These are phyloP conservation scores for Hemicordylus capensis DNA, from an alignment of 2,113 vertebrate species.

Conservation along the genomic window DNA sequence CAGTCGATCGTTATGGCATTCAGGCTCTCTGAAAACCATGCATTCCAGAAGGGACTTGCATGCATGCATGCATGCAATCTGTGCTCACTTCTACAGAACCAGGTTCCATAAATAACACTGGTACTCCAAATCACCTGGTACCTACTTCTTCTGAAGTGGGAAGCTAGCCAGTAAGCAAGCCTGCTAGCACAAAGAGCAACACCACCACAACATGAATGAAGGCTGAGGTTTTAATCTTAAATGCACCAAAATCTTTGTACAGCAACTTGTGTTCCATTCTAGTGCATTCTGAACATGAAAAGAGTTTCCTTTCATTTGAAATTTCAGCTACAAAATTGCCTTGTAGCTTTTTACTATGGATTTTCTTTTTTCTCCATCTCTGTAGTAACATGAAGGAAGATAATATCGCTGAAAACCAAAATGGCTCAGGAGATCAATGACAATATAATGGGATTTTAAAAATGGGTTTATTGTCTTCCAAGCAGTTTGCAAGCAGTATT, in stretches of 20 bases:
- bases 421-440: conserved; percentile 48
- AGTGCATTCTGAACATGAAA: not conserved
- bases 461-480: conserved; percentile 51
- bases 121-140: not conserved
- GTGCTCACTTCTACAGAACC: not conserved
- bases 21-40: not conserved
- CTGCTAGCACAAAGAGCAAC: not conserved
- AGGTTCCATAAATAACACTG: not conserved
- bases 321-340: conserved; percentile 19
- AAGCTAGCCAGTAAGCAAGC: not conserved
- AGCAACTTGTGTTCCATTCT: not conserved
- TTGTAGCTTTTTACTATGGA: too few species aligned
- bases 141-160: not conserved
- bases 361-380: conserved; percentile 25
- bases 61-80: not conserved
- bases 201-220: not conserved
- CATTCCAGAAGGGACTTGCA: not conserved
- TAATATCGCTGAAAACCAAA: conserved; percentile 51
- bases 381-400: conserved; percentile 32
- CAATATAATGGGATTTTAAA: conserved; percentile 43
- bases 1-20: not conserved
- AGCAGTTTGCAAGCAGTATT: conserved; percentile 65
- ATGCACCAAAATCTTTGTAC: conserved; percentile 2
- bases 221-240: not conserved
- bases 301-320: not conserved